phyloP scores from a whole-genome alignment of 2,888 invertebrate species.

The Neoaliturus tenellus region DNA sequence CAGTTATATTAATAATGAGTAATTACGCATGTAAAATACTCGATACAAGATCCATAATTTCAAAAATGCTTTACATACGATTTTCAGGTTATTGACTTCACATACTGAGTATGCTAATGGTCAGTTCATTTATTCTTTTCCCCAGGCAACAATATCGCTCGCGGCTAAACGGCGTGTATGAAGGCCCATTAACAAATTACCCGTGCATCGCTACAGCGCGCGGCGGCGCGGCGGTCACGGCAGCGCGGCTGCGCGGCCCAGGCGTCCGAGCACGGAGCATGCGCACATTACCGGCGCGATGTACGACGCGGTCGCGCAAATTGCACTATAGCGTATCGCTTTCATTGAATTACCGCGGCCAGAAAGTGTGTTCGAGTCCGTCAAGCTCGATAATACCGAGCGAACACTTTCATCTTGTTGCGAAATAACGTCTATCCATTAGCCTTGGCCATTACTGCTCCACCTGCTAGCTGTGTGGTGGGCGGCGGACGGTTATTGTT shows the following conservation, averaged over 20 bases:
- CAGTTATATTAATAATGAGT: too few species aligned
- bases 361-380: conserved; percentile 16
- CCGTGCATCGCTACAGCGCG: neutral
- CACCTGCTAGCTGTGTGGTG: neutral
- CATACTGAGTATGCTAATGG: too few species aligned
- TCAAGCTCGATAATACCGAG: neutral
- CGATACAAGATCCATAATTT: too few species aligned
- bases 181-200: conserved; percentile 17
- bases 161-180: neutral
- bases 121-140: neutral
- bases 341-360: conserved; percentile 11
- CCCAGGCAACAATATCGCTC: neutral
- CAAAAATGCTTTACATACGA: too few species aligned
- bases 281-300: neutral
- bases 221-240: neutral
- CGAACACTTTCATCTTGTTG: conserved; percentile 11
- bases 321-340: conserved; percentile 24
- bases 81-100: too few species aligned
- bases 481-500: neutral
- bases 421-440: neutral
- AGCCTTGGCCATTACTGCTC: neutral
- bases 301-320: neutral
- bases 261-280: neutral
- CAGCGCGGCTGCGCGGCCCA: neutral
- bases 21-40: too few species aligned